A percentile compares a stretch with the other conserved stretches of the same genome.
Conservation (phyloP, 2,888 invertebrate genomes). For the Urechis unicinctus region DNA sequence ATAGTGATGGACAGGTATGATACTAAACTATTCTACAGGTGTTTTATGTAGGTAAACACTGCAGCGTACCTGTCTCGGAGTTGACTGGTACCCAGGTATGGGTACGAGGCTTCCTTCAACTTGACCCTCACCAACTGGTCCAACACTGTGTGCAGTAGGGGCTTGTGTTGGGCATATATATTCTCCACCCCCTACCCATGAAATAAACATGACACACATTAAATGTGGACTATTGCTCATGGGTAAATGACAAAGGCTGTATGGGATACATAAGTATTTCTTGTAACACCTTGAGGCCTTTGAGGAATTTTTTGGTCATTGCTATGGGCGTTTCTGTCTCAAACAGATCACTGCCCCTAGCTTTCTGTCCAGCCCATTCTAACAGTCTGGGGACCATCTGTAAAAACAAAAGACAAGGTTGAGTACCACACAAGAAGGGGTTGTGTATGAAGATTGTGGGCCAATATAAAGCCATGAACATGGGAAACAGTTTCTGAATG, state of each 20-base stretch:
- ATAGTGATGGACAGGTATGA: too few species aligned
- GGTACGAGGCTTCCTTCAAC: conserved; percentile 78
- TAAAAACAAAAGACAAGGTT: conserved; percentile 15
- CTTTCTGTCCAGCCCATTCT: conserved; percentile 79
- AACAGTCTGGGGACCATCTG: conserved; percentile 62
- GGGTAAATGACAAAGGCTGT: background rate
- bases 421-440: background rate
- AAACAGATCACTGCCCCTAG: conserved; percentile 74
- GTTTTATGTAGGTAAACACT: too few species aligned
- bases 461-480: too few species aligned
- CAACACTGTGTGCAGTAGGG: conserved; percentile 77
- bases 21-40: too few species aligned
- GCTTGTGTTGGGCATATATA: conserved; percentile 98
- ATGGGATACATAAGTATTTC: too few species aligned
- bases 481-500: too few species aligned
- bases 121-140: conserved; percentile 86
- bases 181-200: conserved; percentile 82
- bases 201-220: background rate
- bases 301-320: conserved; percentile 76
- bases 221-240: background rate
- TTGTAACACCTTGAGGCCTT: conserved; percentile 68
- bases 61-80: conserved; percentile 50
- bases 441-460: background rate
- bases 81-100: conserved; percentile 64
- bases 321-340: conserved; percentile 76